Conservation (phyloP, 1,140 invertebrate genomes). For the Drosophila saltans region DNA sequence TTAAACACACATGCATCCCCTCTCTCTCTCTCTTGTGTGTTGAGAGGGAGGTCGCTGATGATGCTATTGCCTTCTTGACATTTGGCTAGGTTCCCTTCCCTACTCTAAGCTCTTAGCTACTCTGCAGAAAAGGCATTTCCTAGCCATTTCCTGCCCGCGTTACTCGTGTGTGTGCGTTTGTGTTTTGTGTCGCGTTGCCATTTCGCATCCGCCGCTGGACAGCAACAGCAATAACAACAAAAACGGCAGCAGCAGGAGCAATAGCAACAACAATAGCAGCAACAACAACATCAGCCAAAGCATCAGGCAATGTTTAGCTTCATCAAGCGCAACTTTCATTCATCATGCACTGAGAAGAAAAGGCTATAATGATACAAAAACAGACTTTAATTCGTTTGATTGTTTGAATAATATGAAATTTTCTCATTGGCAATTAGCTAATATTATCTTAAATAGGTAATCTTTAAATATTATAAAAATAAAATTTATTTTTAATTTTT, state of each 20-base stretch:
- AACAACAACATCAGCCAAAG: constrained; percentile 1
- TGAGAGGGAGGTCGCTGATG: not conserved
- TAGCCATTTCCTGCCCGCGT: constrained; percentile 61
- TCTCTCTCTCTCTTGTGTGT: no score
- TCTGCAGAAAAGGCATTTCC: constrained; percentile 56
- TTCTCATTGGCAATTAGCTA: no score
- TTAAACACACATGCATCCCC: not conserved
- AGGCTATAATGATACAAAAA: no score
- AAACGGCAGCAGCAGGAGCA: constrained; percentile 1
- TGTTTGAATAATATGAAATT: no score
- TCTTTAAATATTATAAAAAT: no score
- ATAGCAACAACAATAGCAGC: not conserved
- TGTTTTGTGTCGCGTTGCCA: constrained; percentile 66
- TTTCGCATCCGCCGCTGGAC: constrained; percentile 71
- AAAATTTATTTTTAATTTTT: no score
- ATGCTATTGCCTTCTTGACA: constrained; percentile 34
- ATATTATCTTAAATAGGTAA: no score
- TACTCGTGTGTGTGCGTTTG: constrained; percentile 39
- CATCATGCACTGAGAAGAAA: constrained; percentile 31
- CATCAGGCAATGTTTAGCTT: constrained; percentile 34
- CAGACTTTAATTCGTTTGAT: no score
- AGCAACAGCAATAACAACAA: constrained; percentile 18
- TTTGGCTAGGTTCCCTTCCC: constrained; percentile 23
- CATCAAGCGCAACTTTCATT: not conserved
- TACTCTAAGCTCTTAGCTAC: not conserved